Conservation (phyloP, 1,140 invertebrate species). For the Eupristina koningsbergeri region DNA sequence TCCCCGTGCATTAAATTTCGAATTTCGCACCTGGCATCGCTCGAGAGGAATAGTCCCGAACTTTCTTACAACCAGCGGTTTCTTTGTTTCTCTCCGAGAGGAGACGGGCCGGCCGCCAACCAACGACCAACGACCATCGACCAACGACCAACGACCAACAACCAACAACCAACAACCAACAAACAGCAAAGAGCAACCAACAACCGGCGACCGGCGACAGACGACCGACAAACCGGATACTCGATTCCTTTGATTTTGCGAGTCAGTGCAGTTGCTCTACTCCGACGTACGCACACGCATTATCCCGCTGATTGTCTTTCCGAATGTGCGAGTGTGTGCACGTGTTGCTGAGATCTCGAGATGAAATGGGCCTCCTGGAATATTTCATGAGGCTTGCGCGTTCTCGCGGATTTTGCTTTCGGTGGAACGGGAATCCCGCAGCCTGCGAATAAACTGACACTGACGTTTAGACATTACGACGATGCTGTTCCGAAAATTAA, state of each 20-base stretch:
- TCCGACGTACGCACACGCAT: neutral
- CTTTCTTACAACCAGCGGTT: neutral
- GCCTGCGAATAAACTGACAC: neutral
- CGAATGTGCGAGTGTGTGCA: neutral
- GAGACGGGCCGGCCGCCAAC: too few species aligned
- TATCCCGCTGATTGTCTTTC: neutral
- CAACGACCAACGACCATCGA: too few species aligned
- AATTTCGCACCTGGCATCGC: neutral
- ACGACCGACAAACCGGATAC: too few species aligned
- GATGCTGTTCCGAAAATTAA: neutral
- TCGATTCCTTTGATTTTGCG: conserved; percentile 46
- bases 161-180: too few species aligned
- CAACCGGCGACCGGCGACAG: too few species aligned
- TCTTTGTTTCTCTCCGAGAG: neutral
- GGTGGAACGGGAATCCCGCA: neutral
- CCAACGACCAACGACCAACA: too few species aligned
- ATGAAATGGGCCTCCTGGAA: neutral
- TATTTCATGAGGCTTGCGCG: neutral
- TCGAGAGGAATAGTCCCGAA: neutral
- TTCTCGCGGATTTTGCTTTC: neutral
- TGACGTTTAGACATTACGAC: conserved; percentile 1
- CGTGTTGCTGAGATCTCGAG: neutral
- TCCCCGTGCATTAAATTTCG: neutral
- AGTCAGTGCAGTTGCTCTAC: conserved; percentile 36
- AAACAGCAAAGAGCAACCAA: too few species aligned